These are phyloP conservation scores for Microctenopoma steveboyesi DNA, from an alignment of 2,797 vertebrate species.

Conservation along the genomic window DNA sequence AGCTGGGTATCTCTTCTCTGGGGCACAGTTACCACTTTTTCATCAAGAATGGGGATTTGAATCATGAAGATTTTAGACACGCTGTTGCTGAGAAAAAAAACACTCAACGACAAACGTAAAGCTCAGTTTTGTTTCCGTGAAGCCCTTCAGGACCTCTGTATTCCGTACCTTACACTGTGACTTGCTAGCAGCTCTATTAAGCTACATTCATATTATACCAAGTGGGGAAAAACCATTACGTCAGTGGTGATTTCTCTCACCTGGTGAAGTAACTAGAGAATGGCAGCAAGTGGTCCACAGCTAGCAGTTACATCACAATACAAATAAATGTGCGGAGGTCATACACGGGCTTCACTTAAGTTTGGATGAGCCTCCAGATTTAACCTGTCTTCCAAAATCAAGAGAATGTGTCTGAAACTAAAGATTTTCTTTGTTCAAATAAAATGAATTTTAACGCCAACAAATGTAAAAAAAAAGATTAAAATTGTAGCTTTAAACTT, in stretches of 20 bases:
- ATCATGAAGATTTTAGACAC: background rate
- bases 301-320: no score
- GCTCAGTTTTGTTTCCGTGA: background rate
- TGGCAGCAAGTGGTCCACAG: no score
- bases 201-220: no score
- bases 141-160: no score
- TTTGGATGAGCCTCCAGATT: background rate
- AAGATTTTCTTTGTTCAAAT: background rate
- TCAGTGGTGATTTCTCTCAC: no score
- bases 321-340: no score
- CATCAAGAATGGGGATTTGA: background rate
- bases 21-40: background rate
- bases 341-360: no score
- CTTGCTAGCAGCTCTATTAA: no score
- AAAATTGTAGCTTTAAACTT: background rate
- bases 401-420: background rate
- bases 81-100: background rate
- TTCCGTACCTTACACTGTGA: background rate
- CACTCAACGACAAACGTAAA: background rate
- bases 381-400: background rate
- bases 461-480: background rate
- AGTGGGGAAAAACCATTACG: no score
- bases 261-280: no score
- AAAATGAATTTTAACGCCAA: background rate
- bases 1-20: conserved; percentile 5